phyloP scores from a whole-genome alignment of 2,797 vertebrate genomes.

The Megaceryle alcyon region DNA sequence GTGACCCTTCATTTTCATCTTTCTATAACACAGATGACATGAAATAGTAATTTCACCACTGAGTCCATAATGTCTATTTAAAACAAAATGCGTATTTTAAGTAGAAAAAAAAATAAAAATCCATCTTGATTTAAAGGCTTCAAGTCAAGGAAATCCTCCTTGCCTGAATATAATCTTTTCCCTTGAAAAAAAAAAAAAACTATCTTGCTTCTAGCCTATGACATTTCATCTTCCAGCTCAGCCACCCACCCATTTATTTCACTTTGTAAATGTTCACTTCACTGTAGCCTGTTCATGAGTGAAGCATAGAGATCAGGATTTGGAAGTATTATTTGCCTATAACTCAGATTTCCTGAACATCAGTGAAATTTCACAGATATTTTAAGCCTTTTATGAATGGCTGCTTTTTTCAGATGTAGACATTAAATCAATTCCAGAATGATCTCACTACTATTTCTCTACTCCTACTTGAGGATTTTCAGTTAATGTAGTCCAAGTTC shows the following conservation, averaged over 20 bases:
- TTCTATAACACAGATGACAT: not conserved
- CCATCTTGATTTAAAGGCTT: not conserved
- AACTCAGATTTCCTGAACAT: not conserved
- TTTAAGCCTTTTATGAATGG: not conserved
- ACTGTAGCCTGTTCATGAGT: not conserved
- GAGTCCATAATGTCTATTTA: not conserved
- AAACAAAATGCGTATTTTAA: not conserved
- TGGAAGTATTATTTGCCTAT: not conserved
- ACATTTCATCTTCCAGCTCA: not conserved
- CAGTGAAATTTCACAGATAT: not conserved
- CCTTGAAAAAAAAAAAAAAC: not conserved
- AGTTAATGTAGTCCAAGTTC: not conserved
- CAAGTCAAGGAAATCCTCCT: not conserved
- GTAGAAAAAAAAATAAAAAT: accelerated
- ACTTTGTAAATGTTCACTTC: not conserved
- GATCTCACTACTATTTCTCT: not conserved
- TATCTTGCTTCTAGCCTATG: not conserved
- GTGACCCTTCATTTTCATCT: not conserved
- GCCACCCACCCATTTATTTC: not conserved
- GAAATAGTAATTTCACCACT: not conserved
- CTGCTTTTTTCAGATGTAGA: not conserved
- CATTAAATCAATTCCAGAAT: constrained; percentile 29
- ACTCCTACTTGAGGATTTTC: not conserved
- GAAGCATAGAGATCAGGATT: not conserved
- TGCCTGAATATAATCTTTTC: not conserved